Evolutionary conservation across 2,113 vertebrate species (phyloP).

Genomic region (Peromyscus californicus): DNA sequence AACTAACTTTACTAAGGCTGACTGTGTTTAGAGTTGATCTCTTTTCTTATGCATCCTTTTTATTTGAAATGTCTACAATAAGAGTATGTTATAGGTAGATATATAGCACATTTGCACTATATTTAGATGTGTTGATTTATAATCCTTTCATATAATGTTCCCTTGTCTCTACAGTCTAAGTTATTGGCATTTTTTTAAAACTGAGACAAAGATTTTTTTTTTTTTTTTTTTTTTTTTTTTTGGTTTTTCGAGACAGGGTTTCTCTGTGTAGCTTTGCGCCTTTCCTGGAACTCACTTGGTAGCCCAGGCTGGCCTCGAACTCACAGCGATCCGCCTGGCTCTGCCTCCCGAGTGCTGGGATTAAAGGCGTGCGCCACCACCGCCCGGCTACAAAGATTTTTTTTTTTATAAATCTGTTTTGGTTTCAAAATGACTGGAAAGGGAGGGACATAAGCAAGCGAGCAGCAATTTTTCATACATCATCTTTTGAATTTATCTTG

Average conservation of each 20-base stretch:
- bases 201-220: background rate
- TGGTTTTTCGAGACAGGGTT: too few species aligned
- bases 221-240: constrained; percentile 68
- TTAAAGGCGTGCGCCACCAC: too few species aligned
- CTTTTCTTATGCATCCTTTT: constrained; percentile 19
- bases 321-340: too few species aligned
- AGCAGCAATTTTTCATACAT: background rate
- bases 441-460: background rate
- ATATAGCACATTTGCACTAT: background rate
- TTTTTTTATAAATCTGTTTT: constrained; percentile 57
- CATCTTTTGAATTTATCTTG: constrained; percentile 6
- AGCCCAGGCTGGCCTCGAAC: too few species aligned
- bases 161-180: constrained; percentile 10
- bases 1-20: background rate
- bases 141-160: constrained; percentile 44
- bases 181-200: constrained; percentile 57
- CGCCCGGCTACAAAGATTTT: background rate
- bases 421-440: constrained; percentile 48
- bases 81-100: constrained; percentile 7
- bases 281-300: too few species aligned
- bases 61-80: constrained; percentile 53
- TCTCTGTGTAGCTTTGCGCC: too few species aligned
- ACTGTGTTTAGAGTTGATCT: background rate
- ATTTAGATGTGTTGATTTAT: background rate
- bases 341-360: too few species aligned